Conservation (phyloP, 2,888 invertebrate species). For the Orthosia cruda region DNA sequence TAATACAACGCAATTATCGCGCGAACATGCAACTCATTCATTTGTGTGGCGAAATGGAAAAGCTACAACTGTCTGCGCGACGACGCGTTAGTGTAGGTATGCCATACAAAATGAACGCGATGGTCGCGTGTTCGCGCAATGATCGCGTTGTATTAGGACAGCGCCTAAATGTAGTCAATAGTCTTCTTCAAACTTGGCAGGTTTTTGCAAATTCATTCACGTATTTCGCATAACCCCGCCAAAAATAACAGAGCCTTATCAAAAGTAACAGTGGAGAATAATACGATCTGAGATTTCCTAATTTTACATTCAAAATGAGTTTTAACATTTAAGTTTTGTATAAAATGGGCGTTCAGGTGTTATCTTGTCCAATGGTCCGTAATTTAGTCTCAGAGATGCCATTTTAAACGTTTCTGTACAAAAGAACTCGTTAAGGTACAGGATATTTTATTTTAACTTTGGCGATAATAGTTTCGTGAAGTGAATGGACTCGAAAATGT, state of each 20-base stretch:
- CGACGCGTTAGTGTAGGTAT: no score
- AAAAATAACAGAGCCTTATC: constrained; percentile 17
- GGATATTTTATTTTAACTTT: constrained; percentile 26
- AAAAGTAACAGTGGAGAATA: constrained; percentile 15
- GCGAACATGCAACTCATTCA: no score
- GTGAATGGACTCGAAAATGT: constrained; percentile 25
- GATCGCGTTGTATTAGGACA: no score
- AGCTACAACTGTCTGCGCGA: no score
- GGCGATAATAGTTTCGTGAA: constrained; percentile 20
- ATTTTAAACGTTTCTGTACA: constrained; percentile 23
- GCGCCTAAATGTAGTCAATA: no score
- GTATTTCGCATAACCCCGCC: constrained; percentile 6
- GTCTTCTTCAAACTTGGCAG: not conserved
- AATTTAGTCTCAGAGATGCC: constrained; percentile 17
- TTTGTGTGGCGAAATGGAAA: no score
- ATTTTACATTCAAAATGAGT: constrained; percentile 41
- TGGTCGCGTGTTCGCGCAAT: no score
- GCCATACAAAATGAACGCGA: no score
- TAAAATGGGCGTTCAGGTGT: constrained; percentile 29
- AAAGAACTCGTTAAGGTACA: constrained; percentile 31
- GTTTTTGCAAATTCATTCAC: not conserved
- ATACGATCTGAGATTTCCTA: constrained; percentile 18
- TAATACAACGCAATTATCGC: no score
- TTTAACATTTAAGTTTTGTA: constrained; percentile 28
- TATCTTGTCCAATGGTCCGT: constrained; percentile 38